phyloP scores from a whole-genome alignment of 2,113 vertebrate species.

The Callipepla squamata region DNA sequence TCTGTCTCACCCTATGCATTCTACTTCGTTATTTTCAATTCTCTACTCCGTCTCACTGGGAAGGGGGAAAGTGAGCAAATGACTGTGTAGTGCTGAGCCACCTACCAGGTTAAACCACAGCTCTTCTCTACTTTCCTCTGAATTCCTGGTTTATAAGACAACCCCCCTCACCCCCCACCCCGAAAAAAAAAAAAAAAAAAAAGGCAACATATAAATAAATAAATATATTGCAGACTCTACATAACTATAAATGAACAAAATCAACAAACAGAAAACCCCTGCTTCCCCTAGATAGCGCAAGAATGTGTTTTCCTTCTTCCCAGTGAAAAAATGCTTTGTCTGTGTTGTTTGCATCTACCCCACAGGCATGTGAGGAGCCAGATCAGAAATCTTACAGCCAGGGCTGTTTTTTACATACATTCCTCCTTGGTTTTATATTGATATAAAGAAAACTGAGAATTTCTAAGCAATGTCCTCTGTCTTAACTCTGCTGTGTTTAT shows the following conservation, averaged over 20 bases:
- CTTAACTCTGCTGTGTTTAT: neutral
- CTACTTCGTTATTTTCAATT: no score
- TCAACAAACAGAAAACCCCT: neutral
- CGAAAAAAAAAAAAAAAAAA: neutral
- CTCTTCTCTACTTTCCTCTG: neutral
- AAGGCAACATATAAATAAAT: neutral
- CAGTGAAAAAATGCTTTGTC: neutral
- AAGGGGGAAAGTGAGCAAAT: no score
- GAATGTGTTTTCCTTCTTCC: neutral
- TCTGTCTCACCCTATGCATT: no score
- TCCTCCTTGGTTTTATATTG: neutral
- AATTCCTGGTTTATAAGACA: neutral
- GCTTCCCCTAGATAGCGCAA: neutral
- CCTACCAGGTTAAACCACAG: no score
- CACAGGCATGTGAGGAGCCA: neutral
- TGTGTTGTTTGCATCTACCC: neutral
- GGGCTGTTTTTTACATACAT: neutral
- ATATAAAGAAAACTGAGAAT: neutral
- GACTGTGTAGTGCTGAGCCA: no score
- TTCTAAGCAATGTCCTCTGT: neutral
- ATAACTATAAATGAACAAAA: neutral
- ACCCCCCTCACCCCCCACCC: neutral
- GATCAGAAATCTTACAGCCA: neutral
- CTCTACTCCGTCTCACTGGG: no score
- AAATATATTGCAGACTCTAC: neutral